A percentile compares a stretch with the other conserved stretches of the same genome.
Evolutionary conservation across 2,113 vertebrate genomes (phyloP).

Genomic region (Rhinopomastus cyanomelas): DNA sequence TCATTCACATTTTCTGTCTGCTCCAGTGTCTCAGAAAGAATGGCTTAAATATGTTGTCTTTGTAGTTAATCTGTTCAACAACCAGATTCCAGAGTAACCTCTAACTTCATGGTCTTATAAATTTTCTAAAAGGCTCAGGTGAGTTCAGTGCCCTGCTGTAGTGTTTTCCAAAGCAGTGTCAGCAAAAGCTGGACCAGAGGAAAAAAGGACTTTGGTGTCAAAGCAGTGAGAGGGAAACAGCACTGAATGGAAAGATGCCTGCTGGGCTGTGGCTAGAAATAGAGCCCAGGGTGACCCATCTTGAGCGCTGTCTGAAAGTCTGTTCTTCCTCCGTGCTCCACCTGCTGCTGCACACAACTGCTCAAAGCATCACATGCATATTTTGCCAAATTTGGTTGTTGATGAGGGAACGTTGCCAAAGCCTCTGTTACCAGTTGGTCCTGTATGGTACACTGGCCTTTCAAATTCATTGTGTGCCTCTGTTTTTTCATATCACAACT

Average conservation of each 20-base stretch:
- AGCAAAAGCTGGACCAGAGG: neutral
- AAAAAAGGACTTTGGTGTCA: neutral
- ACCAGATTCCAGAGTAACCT: neutral
- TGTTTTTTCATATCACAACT: neutral
- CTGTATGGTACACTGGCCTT: neutral
- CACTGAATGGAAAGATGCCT: neutral
- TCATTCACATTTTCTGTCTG: neutral
- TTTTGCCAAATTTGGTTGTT: neutral
- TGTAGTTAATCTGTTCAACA: neutral
- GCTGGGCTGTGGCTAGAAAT: neutral
- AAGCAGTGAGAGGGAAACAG: neutral
- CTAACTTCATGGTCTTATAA: neutral
- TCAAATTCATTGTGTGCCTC: slow-evolving; percentile 19
- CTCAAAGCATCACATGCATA: neutral
- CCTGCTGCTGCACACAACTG: neutral
- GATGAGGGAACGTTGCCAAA: neutral
- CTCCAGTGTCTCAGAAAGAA: neutral
- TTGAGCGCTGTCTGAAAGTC: fast-evolving
- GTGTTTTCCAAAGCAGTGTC: fast-evolving
- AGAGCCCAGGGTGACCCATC: neutral
- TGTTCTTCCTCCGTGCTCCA: neutral
- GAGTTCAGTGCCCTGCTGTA: neutral
- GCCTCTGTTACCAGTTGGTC: neutral
- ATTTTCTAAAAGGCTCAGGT: neutral
- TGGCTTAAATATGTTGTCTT: neutral